These are phyloP conservation scores for Axis porcinus DNA, from an alignment of 2,113 vertebrate genomes.

Conservation along the genomic window DNA sequence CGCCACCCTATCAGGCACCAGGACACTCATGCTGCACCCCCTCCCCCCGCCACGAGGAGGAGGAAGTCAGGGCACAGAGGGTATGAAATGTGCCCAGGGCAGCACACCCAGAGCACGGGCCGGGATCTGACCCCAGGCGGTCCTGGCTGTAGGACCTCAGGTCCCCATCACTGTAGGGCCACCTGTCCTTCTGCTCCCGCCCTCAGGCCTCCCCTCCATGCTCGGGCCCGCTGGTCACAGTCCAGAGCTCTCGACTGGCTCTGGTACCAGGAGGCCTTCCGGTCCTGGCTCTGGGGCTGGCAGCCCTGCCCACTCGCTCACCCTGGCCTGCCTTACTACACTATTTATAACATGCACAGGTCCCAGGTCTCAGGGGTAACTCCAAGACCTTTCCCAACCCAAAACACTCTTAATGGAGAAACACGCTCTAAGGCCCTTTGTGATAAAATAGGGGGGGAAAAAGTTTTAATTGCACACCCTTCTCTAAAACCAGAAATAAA, in stretches of 20 bases:
- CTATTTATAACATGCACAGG: background rate
- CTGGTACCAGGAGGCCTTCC: fast-evolving
- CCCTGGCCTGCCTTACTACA: background rate
- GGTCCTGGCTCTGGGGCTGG: fast-evolving
- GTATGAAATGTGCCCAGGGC: fast-evolving
- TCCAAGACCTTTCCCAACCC: background rate
- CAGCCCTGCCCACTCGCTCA: background rate
- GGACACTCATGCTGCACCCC: background rate
- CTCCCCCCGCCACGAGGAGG: fast-evolving
- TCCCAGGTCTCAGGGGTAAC: fast-evolving
- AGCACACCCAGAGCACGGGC: background rate
- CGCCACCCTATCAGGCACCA: background rate
- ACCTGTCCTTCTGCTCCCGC: fast-evolving
- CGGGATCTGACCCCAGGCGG: fast-evolving
- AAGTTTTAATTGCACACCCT: too few relatives aligned
- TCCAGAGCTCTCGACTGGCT: background rate
- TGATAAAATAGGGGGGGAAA: fast-evolving
- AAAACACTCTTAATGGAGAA: fast-evolving
- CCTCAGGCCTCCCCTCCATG: fast-evolving
- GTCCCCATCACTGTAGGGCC: too few relatives aligned
- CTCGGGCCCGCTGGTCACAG: background rate
- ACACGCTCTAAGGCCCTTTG: background rate
- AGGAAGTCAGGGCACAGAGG: background rate
- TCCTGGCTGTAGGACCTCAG: background rate
- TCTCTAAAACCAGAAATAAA: background rate